phyloP scores from a whole-genome alignment of 2,888 invertebrate species.

The Tribolium freemani region DNA sequence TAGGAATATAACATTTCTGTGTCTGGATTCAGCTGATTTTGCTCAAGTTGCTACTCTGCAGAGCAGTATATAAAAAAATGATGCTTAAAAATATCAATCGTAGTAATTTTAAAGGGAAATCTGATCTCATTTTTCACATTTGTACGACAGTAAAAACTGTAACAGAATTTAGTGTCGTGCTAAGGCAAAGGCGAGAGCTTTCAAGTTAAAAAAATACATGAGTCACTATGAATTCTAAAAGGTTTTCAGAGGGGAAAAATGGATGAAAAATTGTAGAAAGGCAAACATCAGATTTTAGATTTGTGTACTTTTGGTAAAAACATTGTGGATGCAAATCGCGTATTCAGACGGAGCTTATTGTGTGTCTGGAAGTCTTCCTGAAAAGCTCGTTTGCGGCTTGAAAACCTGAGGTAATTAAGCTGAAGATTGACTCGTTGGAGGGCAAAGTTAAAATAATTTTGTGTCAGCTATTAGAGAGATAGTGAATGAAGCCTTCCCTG shows the following conservation, averaged over 20 bases:
- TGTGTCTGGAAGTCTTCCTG: slow-evolving; percentile 9
- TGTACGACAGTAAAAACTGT: background rate
- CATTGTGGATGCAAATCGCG: slow-evolving; percentile 24
- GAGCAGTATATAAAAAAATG: background rate
- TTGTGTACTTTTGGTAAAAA: slow-evolving; percentile 12
- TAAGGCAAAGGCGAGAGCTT: background rate
- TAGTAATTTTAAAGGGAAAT: too few relatives aligned
- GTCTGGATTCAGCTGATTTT: background rate
- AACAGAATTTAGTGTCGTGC: slow-evolving; percentile 3
- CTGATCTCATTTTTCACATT: background rate
- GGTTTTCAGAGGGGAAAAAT: slow-evolving; percentile 1
- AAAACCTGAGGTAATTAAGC: slow-evolving; percentile 20
- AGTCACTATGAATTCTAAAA: background rate
- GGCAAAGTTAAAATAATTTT: background rate
- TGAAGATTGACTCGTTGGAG: slow-evolving; percentile 1
- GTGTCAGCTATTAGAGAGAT: background rate
- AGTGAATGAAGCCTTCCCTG: background rate
- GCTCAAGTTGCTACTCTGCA: background rate
- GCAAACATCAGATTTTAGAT: slow-evolving; percentile 5
- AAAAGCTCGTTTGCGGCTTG: slow-evolving; percentile 6
- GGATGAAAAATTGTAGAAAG: slow-evolving; percentile 5
- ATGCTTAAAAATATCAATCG: background rate
- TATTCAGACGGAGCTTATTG: slow-evolving; percentile 23
- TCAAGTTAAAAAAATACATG: background rate
- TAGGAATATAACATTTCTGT: background rate